Percentiles rank a stretch among this genome's conserved stretches.
These are phyloP conservation scores for Chloroclystis v-ata DNA, from an alignment of 2,888 invertebrate genomes.

Conservation along the genomic window DNA sequence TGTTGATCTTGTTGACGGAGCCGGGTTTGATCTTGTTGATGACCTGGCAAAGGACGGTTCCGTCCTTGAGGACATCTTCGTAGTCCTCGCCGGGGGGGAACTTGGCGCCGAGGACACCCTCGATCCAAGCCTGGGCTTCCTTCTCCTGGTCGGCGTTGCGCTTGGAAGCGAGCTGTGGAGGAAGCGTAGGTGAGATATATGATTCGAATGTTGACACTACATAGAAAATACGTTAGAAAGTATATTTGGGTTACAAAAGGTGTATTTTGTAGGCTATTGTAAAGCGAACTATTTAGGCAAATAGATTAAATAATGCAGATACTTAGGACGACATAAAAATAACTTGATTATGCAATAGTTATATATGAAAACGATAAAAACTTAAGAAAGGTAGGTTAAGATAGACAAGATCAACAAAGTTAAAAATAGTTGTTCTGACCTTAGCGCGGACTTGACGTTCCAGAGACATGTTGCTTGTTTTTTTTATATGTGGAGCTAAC, in stretches of 20 bases:
- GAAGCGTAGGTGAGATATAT: neutral
- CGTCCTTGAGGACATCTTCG: slow-evolving; percentile 95
- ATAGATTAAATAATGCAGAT: too few species aligned
- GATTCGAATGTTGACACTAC: too few species aligned
- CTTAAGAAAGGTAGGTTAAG: too few species aligned
- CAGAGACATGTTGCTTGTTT: slow-evolving; percentile 85
- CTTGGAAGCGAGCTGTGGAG: slow-evolving; percentile 86
- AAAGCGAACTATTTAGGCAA: too few species aligned
- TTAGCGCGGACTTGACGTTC: slow-evolving; percentile 94
- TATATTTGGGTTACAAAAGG: slow-evolving; percentile 2
- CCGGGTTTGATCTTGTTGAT: slow-evolving; percentile 97
- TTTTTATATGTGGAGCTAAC: slow-evolving; percentile 50
- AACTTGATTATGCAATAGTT: too few species aligned
- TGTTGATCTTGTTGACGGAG: slow-evolving; percentile 92
- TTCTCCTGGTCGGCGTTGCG: slow-evolving; percentile 88
- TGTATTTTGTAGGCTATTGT: too few species aligned
- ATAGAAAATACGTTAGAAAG: too few species aligned
- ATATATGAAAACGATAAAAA: too few species aligned
- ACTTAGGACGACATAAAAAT: too few species aligned
- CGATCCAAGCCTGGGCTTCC: slow-evolving; percentile 96
- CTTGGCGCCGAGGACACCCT: slow-evolving; percentile 89
- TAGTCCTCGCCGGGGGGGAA: slow-evolving; percentile 89
- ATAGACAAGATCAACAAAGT: too few species aligned
- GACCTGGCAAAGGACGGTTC: slow-evolving; percentile 93
- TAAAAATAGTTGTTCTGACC: slow-evolving; percentile 64